These are phyloP conservation scores for Dorcus parallelipipedus DNA, from an alignment of 2,888 invertebrate species.

Conservation along the genomic window DNA sequence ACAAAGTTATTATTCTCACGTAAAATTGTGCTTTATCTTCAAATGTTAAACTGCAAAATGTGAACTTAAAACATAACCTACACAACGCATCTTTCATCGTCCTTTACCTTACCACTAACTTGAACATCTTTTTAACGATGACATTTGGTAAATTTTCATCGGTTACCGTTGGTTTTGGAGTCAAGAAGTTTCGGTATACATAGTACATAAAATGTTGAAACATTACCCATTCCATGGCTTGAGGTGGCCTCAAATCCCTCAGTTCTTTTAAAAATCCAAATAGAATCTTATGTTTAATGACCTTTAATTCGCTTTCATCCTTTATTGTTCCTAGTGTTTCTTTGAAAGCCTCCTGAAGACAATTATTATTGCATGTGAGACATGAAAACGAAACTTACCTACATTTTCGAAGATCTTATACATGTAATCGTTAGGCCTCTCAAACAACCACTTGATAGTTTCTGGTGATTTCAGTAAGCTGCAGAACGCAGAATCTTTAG, in stretches of 20 bases:
- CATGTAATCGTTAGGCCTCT: constrained; percentile 17
- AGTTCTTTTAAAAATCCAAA: constrained; percentile 27
- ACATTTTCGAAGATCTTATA: constrained; percentile 18
- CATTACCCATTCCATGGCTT: constrained; percentile 36
- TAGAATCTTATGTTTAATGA: constrained; percentile 17
- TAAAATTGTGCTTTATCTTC: constrained; percentile 54
- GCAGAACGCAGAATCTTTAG: constrained; percentile 14
- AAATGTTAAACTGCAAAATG: constrained; percentile 36
- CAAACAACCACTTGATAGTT: constrained; percentile 15
- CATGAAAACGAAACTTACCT: constrained; percentile 1
- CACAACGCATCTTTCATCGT: background rate
- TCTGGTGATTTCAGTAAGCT: constrained; percentile 15
- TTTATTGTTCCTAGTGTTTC: constrained; percentile 10
- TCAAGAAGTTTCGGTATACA: constrained; percentile 41
- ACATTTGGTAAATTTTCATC: constrained; percentile 36
- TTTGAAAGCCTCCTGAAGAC: constrained; percentile 17
- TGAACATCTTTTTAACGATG: constrained; percentile 39
- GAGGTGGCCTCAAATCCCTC: constrained; percentile 24
- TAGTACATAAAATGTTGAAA: constrained; percentile 43
- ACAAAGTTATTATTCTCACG: constrained; percentile 60
- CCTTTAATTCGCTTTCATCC: constrained; percentile 14
- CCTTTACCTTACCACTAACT: constrained; percentile 36
- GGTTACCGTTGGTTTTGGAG: constrained; percentile 34
- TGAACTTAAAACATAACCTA: background rate
- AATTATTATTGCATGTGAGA: background rate